These are phyloP conservation scores for Aproaerema taeniolella DNA, from an alignment of 2,888 invertebrate species.

Conservation along the genomic window DNA sequence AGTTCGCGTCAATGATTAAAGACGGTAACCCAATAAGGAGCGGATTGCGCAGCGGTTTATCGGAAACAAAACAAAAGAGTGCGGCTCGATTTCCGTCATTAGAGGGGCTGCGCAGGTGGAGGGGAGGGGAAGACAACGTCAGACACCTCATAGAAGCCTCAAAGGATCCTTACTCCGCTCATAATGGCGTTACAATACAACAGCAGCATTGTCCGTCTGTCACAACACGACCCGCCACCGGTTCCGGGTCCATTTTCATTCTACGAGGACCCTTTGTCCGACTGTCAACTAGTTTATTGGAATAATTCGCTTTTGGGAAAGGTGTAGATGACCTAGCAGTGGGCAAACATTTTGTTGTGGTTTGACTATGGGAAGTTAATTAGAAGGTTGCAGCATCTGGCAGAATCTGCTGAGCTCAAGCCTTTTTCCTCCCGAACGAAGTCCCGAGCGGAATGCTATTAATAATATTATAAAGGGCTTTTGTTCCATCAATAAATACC, in stretches of 20 bases:
- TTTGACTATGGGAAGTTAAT: too few relatives aligned
- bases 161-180: constrained; percentile 31
- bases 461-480: too few relatives aligned
- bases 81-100: constrained; percentile 66
- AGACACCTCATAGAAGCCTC: constrained; percentile 41
- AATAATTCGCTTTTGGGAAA: too few relatives aligned
- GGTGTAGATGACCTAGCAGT: too few relatives aligned
- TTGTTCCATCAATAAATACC: too few relatives aligned
- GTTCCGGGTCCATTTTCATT: constrained; percentile 37
- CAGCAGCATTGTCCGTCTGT: constrained; percentile 56
- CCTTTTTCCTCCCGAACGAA: too few relatives aligned
- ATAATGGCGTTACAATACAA: constrained; percentile 49
- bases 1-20: constrained; percentile 56
- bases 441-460: too few relatives aligned
- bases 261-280: constrained; percentile 9
- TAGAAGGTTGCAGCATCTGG: too few relatives aligned
- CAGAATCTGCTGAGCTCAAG: too few relatives aligned
- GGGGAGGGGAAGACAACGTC: constrained; percentile 14
- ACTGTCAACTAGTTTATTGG: background rate
- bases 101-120: constrained; percentile 29
- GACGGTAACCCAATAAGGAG: constrained; percentile 65
- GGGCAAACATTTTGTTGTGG: too few relatives aligned
- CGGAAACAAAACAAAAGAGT: constrained; percentile 62
- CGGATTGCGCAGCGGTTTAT: constrained; percentile 44
- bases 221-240: constrained; percentile 41